phyloP scores from a whole-genome alignment of 2,113 vertebrate species.

The Amphilophus citrinellus region DNA sequence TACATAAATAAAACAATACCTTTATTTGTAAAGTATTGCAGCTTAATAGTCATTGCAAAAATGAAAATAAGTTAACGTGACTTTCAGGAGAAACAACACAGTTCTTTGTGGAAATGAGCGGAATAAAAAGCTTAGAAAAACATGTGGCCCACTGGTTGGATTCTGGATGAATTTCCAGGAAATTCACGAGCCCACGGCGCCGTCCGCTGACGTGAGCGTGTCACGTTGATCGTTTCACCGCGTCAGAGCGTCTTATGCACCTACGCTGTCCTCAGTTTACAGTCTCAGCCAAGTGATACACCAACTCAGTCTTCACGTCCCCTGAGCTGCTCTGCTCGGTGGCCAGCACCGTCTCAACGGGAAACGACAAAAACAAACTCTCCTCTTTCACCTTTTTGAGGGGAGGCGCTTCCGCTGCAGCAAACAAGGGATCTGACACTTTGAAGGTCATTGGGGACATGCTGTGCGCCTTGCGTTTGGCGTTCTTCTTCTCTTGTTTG shows the following conservation, averaged over 20 bases:
- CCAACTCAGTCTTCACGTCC: constrained; percentile 73
- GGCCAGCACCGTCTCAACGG: constrained; percentile 84
- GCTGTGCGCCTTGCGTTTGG: constrained; percentile 77
- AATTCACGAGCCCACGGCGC: not conserved
- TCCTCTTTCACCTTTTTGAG: constrained; percentile 87
- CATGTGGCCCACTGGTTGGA: not conserved
- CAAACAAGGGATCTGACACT: constrained; percentile 75
- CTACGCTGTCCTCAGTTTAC: constrained; percentile 59
- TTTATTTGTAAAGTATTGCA: constrained; percentile 35
- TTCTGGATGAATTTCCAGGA: not conserved
- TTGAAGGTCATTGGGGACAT: constrained; percentile 80
- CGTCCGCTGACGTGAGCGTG: not conserved
- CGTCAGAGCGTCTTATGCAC: not conserved
- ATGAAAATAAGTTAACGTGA: constrained; percentile 39
- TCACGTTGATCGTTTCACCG: not conserved
- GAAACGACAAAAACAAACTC: constrained; percentile 84
- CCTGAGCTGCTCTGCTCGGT: constrained; percentile 72
- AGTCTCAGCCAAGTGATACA: constrained; percentile 65
- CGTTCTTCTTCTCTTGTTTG: constrained; percentile 83
- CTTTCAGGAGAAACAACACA: not conserved
- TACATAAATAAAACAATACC: not conserved
- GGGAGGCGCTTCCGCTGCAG: constrained; percentile 41
- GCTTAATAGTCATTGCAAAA: not conserved
- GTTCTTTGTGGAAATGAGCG: not conserved
- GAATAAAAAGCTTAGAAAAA: not conserved